These are phyloP conservation scores for Eupithecia inturbata DNA, from an alignment of 2,888 invertebrate genomes.

Conservation along the genomic window DNA sequence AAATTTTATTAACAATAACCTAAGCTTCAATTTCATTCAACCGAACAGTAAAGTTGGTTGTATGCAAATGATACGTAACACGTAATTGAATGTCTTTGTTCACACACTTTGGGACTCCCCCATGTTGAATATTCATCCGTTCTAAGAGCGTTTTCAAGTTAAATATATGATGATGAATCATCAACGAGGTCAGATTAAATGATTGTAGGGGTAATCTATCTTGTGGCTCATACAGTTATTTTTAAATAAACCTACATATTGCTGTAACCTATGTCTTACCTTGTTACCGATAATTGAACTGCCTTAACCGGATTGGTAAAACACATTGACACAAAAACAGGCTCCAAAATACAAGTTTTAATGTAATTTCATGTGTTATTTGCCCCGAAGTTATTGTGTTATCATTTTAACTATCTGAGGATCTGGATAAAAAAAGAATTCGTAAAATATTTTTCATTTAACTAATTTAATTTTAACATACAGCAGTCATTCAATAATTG, in stretches of 20 bases:
- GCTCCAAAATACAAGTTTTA: conserved; percentile 19
- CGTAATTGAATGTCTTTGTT: conserved; percentile 82
- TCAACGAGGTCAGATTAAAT: conserved; percentile 2
- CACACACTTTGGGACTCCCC: conserved; percentile 55
- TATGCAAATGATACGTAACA: conserved; percentile 80
- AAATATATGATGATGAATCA: conserved; percentile 15
- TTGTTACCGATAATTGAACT: neutral
- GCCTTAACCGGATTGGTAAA: conserved; percentile 16
- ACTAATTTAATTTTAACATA: neutral
- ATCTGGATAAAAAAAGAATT: neutral
- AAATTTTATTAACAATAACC: neutral
- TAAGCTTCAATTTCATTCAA: conserved; percentile 9
- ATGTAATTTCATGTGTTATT: conserved; percentile 15
- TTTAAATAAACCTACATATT: neutral
- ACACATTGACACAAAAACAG: conserved; percentile 14
- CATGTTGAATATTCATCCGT: conserved; percentile 48
- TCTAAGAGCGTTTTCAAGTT: conserved; percentile 43
- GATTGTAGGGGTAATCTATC: neutral
- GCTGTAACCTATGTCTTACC: neutral
- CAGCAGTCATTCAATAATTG: conserved; percentile 22
- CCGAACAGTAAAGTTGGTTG: neutral
- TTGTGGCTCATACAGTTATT: neutral
- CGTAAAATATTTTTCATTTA: neutral
- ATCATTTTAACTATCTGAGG: neutral
- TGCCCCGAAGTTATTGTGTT: conserved; percentile 3